Evolutionary conservation across 2,888 invertebrate genomes (phyloP), one percentile per base, ranked within the genome.

Genomic region (Parnassius orleans): DNA sequence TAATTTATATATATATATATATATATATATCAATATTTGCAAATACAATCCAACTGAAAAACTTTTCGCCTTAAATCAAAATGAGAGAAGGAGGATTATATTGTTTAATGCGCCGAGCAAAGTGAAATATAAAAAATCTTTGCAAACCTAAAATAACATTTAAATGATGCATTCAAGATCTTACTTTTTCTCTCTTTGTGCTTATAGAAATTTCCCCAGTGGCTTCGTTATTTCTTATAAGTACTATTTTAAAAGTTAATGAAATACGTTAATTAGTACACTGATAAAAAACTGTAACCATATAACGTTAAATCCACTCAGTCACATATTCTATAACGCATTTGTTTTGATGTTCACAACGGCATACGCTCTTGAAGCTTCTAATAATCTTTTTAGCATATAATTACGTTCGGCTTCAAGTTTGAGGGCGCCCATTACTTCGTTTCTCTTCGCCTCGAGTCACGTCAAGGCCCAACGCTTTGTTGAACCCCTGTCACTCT

Each of bases 361-460:
- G 54, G 46, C 56, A 57, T 57, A 59, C 57, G 58, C 57, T 63
- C 54, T 57, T n/a, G 56, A 65, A 61, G 65, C 56, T 63, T 66
- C 67, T 68, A 67, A 70, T 67, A 63, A 63, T 63, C 63, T 71
- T 66, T 68, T 66, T 66, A 61, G 50, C 53, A 54, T 68, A 64
- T 72, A 73, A 72, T 74, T 71, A 71, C 64, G 65, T 67, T 67
- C 64, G 70, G 67, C 60, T 63, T 60, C 57, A 65, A 65, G 66
- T 68, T 64, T 55, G 64, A 67, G 68, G 66, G 68, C 63, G 53
- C 51, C 66, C 66, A 72, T 72, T 69, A 71, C 63, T 62, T 63
- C 60, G 66, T 68, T 69, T 63, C 63, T 63, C 65, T 63, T 71
- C 64, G 74, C 76, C 75, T 64, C 63, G 62, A 72, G 76, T 67